Conservation (phyloP, 2,888 invertebrate species). For the Ennomos quercinarius region DNA sequence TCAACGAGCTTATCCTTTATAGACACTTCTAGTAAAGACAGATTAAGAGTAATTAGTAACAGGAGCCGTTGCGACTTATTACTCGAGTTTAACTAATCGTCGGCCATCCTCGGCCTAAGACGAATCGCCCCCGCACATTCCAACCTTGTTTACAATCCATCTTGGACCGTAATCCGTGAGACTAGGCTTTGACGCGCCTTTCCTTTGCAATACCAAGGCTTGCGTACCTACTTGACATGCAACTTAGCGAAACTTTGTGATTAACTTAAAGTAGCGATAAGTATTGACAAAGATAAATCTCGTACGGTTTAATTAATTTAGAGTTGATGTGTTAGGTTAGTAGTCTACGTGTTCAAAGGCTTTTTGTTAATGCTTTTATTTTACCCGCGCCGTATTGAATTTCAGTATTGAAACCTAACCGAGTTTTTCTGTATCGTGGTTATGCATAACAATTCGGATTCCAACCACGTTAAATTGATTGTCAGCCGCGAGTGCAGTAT, state of each 20-base stretch:
- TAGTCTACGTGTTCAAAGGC: not conserved
- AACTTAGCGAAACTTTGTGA: constrained; percentile 27
- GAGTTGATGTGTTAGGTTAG: not conserved
- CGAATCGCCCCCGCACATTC: constrained; percentile 66
- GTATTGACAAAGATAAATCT: too few species aligned
- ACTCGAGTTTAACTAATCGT: constrained; percentile 55
- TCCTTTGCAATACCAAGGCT: constrained; percentile 40
- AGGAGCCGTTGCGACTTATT: constrained; percentile 60
- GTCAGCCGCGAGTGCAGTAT: constrained; percentile 20
- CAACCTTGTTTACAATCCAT: constrained; percentile 60
- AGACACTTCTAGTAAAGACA: constrained; percentile 44
- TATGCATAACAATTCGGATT: constrained; percentile 24
- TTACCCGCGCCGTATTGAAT: constrained; percentile 15
- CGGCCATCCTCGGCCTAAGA: constrained; percentile 52
- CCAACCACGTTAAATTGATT: constrained; percentile 29
- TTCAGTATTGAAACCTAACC: constrained; percentile 24
- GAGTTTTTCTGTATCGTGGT: constrained; percentile 18
- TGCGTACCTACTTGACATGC: constrained; percentile 40
- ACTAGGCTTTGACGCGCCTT: constrained; percentile 47
- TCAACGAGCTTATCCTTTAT: constrained; percentile 43
- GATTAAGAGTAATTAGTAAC: constrained; percentile 65
- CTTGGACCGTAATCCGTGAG: constrained; percentile 56
- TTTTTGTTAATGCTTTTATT: constrained; percentile 7
- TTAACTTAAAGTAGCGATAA: too few species aligned
- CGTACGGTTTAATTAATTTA: not conserved